phyloP scores from a whole-genome alignment of 2,797 vertebrate species.

The Gadopsis marmoratus region DNA sequence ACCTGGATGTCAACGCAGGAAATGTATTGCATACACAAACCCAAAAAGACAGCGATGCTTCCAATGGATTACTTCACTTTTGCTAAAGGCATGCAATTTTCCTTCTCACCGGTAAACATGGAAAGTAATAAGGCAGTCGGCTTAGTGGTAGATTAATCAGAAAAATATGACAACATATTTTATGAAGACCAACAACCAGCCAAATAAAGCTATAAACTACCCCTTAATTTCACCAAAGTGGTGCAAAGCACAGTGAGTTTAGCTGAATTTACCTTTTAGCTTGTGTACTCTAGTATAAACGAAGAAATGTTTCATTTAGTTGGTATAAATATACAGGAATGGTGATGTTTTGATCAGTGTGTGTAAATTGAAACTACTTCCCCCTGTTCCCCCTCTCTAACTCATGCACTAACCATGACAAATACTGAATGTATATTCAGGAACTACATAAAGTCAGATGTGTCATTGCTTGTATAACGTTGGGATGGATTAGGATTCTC shows the following conservation, averaged over 20 bases:
- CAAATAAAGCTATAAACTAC: constrained; percentile 18
- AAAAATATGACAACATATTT: constrained; percentile 4
- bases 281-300: not conserved
- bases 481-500: not conserved
- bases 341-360: constrained; percentile 19
- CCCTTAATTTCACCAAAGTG: constrained; percentile 1
- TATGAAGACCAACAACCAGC: constrained; percentile 1
- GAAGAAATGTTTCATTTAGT: not conserved
- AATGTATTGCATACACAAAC: constrained; percentile 18
- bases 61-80: constrained; percentile 12
- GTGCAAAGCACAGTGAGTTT: not conserved
- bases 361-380: constrained; percentile 9
- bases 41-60: constrained; percentile 15
- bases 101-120: constrained; percentile 14
- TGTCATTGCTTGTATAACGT: not conserved
- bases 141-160: not conserved
- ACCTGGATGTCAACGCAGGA: constrained; percentile 20
- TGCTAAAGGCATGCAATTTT: constrained; percentile 19
- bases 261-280: not conserved
- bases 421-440: constrained; percentile 19
- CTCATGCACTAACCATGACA: not conserved
- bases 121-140: constrained; percentile 1
- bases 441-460: constrained; percentile 8
- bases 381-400: not conserved
- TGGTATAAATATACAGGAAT: constrained; percentile 2